Evolutionary conservation across 1,140 invertebrate species (phyloP).

Genomic region (Acyrthosiphon pisum): DNA sequence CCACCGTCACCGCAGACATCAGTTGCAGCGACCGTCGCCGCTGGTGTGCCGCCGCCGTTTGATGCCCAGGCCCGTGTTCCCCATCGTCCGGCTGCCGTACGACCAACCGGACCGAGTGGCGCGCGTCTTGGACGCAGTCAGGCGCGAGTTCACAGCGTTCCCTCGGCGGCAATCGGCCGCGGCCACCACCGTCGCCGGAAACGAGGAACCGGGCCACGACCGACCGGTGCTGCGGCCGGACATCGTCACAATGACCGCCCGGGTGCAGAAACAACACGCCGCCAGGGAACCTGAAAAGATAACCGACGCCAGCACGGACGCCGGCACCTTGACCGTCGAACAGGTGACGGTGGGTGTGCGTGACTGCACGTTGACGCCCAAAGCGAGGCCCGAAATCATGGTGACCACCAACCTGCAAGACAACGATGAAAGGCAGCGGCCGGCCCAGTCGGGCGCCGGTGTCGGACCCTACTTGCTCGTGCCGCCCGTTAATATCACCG

Average conservation of each 20-base stretch:
- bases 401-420: background rate
- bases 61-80: conserved; percentile 47
- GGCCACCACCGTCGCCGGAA: background rate
- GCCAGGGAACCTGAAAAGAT: background rate
- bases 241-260: background rate
- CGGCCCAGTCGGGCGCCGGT: background rate
- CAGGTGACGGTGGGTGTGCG: conserved; percentile 30
- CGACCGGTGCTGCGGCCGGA: background rate
- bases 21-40: background rate
- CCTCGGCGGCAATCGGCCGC: background rate
- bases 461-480: conserved; percentile 19
- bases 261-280: background rate
- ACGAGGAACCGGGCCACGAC: background rate
- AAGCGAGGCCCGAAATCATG: conserved; percentile 31
- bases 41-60: conserved; percentile 49
- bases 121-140: conserved; percentile 27
- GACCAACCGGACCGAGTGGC: conserved; percentile 25
- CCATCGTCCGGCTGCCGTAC: conserved; percentile 40
- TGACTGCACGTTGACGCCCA: conserved; percentile 36
- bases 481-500: conserved; percentile 44
- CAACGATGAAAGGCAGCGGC: background rate
- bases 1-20: background rate
- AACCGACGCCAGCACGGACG: background rate
- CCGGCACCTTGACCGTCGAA: background rate
- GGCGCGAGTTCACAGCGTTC: background rate